Base-by-base conservation (phyloP, 2,113 vertebrate genomes). In the Caranx ignobilis region DNA sequence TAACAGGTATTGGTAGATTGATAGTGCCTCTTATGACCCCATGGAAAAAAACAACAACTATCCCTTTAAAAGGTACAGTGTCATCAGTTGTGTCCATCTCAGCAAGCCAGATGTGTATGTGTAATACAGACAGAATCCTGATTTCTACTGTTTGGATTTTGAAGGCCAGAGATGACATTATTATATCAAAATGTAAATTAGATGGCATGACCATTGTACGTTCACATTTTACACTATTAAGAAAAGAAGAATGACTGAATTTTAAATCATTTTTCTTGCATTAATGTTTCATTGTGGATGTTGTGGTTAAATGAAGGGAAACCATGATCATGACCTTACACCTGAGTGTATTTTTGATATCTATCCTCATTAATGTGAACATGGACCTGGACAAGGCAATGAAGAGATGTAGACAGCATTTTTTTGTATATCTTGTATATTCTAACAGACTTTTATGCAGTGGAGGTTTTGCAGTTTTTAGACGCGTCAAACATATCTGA, bases 371-470 rank as follows among this genome's bases (percentile, higher is more conserved):
- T 8, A 3, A 43, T 37, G 37, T 48, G 52, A 11, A 45, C 26
- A 5, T 5, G 39, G 5, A 21, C 26, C 37, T 2, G 11, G 34
- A 63, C 19, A 8, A 34, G 2, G 19, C 18, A 37, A 31, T 26
- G 63, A 67, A 41, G 21, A 77, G 16, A 70, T 35, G 5, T 11
- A 9, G 39, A 7, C 56, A 11, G 1, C 71, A 78, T 71, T 78
- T 78, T 56, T 26, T 26, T 26, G 1, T 63, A 1, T 63, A 74
- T 12, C 1, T 41, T 21, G 4, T 21, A 35, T 69, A 50, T 76
- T 76, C 57, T 41, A 32, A 60, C 41, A 69, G 55, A 50, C 34
- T 5, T 60, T 68, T 52, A 0, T 50, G 15, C 65, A 68, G 43
- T 77, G 65, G 56, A 31, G 31, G 11, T 10, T 50, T 15, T 15